phyloP scores from a whole-genome alignment of 2,113 vertebrate species.

The Irena cyanogastra region DNA sequence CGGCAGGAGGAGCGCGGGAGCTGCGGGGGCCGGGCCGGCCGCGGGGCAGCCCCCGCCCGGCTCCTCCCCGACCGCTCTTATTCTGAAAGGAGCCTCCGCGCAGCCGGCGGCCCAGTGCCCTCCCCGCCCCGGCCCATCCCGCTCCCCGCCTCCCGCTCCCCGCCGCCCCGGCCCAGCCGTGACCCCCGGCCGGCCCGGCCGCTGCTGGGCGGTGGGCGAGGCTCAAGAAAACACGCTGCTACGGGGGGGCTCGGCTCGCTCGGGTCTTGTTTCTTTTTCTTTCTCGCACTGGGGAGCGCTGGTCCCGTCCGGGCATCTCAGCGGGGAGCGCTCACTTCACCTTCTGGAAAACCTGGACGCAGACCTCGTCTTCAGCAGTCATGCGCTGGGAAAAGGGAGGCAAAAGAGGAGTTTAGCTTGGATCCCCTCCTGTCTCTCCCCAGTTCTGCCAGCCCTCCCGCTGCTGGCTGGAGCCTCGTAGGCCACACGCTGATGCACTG shows the following conservation, averaged over 20 bases:
- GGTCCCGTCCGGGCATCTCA: neutral
- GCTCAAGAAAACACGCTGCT: neutral
- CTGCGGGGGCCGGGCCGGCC: neutral
- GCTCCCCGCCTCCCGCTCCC: neutral
- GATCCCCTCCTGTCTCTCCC: neutral
- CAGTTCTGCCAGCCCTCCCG: neutral
- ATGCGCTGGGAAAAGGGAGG: constrained; percentile 75
- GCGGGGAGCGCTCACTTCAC: constrained; percentile 50
- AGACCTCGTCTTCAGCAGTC: constrained; percentile 80
- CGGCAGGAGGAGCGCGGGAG: neutral
- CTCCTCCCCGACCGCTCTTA: neutral
- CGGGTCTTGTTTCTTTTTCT: neutral
- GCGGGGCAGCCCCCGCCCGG: neutral
- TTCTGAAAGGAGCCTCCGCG: constrained; percentile 13
- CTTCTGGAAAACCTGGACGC: constrained; percentile 89
- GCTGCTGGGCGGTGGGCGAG: neutral
- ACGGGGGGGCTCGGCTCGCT: neutral
- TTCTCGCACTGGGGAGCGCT: neutral
- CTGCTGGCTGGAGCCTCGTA: neutral
- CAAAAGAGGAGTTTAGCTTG: neutral
- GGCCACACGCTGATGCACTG: neutral
- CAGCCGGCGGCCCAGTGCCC: neutral
- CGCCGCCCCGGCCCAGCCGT: neutral
- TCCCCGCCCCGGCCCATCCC: neutral
- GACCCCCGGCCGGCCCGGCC: neutral